Base-by-base conservation (phyloP, 2,113 vertebrate genomes). In the Ramphastos sulfuratus region DNA sequence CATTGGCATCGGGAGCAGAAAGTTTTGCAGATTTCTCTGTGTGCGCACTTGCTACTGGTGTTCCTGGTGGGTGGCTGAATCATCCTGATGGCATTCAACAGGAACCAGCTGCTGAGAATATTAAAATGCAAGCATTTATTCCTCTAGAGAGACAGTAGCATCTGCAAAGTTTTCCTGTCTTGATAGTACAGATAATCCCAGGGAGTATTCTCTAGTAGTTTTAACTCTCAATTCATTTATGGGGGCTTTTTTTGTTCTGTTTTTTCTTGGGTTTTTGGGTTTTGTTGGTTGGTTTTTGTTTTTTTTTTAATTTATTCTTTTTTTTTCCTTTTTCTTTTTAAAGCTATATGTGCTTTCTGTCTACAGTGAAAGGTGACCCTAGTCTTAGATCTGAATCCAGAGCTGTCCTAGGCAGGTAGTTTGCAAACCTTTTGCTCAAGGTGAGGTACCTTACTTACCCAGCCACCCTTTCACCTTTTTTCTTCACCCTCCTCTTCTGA, bases 81-180 rank as follows among this genome's bases (percentile, higher is more conserved):
- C 98, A 98, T 98, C 97, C 98, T 98, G 97, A 98, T 98, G 98
- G 98, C 97, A 98, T 98, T 98, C 97, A 98, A 97, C 97, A 97
- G 97, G 98, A 98, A 98, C 98, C 98, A 98, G 98, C 98, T 98
- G 98, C 97, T 98, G 97, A 97, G 97, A 98, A 98, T 98, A 98
- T 98, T 98, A 98, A 98, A 98, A 98, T 98, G 97, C 97, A 98
- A 97, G 97, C 97, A 96, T 98, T 98, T 98, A 98, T 98, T 98
- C 97, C 98, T 98, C 98, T 96, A 97, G 98, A 98, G 98, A 98
- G 98, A 98, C 97, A 97, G 98, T 97, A 98, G 98, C 98, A 98
- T 98, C 98, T 98, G 98, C 97, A 98, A 96, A 98, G 96, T 98
- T 97, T 98, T 97, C 97, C 97, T 98, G 94, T 98, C 97, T 97